Conservation (phyloP, 2,888 invertebrate species). For the Drosophila meridiana region DNA sequence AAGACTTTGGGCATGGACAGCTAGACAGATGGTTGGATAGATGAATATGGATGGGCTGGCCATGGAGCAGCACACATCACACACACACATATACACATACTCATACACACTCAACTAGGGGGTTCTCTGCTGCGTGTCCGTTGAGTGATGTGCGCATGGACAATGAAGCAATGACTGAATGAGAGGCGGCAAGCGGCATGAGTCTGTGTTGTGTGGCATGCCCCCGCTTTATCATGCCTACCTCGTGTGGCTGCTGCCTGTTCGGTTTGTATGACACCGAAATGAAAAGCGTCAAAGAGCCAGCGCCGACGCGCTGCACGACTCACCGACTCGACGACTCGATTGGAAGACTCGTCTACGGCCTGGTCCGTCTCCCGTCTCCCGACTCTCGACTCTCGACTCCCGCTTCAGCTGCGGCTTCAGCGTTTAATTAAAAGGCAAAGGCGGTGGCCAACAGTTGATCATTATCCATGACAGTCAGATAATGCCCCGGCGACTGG, state of each 20-base stretch:
- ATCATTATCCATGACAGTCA: conserved; percentile 68
- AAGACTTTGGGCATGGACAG: conserved; percentile 31
- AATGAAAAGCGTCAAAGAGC: conserved; percentile 65
- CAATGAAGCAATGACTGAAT: conserved; percentile 56
- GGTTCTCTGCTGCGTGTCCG: conserved; percentile 51
- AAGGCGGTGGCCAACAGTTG: conserved; percentile 72
- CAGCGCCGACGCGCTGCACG: conserved; percentile 56
- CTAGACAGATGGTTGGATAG: conserved; percentile 34
- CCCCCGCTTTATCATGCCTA: conserved; percentile 36
- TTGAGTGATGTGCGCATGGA: conserved; percentile 75
- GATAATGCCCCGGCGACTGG: conserved; percentile 40
- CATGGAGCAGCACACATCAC: conserved; percentile 27
- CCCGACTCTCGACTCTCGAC: conserved; percentile 56
- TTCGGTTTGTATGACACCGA: conserved; percentile 36
- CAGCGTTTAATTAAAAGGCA: conserved; percentile 78
- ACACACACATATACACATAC: conserved; percentile 28
- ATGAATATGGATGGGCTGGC: conserved; percentile 46
- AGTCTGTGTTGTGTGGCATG: conserved; percentile 26
- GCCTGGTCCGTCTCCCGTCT: conserved; percentile 16
- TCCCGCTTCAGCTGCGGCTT: conserved; percentile 56
- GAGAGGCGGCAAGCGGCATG: conserved; percentile 8
- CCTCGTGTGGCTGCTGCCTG: neutral
- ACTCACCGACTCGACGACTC: conserved; percentile 20
- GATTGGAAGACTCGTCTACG: conserved; percentile 16
- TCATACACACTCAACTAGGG: conserved; percentile 7